Base-by-base conservation (phyloP, 1,140 invertebrate genomes). In the Holotrichia oblita region DNA sequence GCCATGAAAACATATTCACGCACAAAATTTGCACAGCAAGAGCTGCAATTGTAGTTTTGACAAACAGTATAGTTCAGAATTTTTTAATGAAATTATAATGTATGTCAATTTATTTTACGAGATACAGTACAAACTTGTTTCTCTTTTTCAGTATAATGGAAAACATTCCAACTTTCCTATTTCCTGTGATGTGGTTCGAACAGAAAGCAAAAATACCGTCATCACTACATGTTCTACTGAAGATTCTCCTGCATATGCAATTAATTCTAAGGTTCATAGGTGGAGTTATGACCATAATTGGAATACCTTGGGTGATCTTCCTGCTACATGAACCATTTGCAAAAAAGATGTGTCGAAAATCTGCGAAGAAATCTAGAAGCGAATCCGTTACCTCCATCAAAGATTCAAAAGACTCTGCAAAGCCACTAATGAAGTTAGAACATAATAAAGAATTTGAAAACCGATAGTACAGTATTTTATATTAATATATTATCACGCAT, bases 121-220 rank as follows among this genome's bases (percentile, higher is more conserved):
- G 27, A 34, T 34, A 34, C 27, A 34, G 2, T 34, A 4, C 4
- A 34, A 2, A 4, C 4, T 34, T 34, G 1, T 4, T 34, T 34
- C 27, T 34, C 27, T 73, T 73, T 87, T 88, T 80, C 85, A 92
- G 91, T 0, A 81, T 94, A n/a, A 93, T 91, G 82, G 87, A 89
- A 73, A 84, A 93, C 59, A 89, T 94, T 0, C 93, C 93, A 0
- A 90, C 85, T 76, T 88, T 93, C 59, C 92, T 92, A 84, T 92
- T 96, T 81, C 94, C 94, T 0, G 88, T 94, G 34, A 89, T 95
- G 27, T 96, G 94, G 94, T 94, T 95, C 81, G 90, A 92, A 78
- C 90, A 95, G 81, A 89, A 89, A 55, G 93, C 92, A 0, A 85
- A 86, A 14, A 88, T 94, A 1, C 82, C 85, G 40, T 6, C 61